Evolutionary conservation across 2,888 invertebrate genomes (phyloP).

Genomic region (Apotomis betuletana): DNA sequence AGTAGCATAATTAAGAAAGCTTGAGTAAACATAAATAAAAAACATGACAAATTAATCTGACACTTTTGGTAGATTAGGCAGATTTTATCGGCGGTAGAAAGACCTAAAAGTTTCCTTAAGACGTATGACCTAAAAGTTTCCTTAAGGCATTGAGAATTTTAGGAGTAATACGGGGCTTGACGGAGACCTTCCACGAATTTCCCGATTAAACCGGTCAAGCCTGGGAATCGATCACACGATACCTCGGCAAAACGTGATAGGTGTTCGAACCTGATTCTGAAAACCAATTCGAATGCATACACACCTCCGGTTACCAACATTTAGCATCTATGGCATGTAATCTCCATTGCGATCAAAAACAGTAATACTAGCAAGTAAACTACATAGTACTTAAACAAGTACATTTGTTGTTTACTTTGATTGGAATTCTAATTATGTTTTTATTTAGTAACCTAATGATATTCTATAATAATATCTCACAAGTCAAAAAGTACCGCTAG

Average conservation of each 20-base stretch:
- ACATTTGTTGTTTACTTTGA: neutral
- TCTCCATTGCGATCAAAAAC: neutral
- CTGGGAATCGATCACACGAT: conserved; percentile 56
- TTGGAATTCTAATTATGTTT: neutral
- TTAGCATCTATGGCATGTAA: conserved; percentile 16
- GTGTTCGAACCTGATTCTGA: conserved; percentile 57
- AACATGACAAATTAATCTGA: conserved; percentile 1
- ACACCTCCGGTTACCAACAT: conserved; percentile 16
- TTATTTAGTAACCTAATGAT: too few species aligned
- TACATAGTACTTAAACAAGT: neutral
- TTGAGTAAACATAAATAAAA: conserved; percentile 10
- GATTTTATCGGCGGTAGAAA: neutral
- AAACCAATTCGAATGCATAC: conserved; percentile 48
- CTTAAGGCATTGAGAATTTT: conserved; percentile 37
- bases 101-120: conserved; percentile 22
- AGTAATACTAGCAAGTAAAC: neutral
- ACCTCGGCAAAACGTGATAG: conserved; percentile 61
- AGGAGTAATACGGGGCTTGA: conserved; percentile 45
- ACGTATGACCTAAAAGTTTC: neutral
- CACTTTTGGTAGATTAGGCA: too few species aligned
- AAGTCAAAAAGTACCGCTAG: too few species aligned
- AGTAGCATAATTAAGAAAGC: conserved; percentile 6
- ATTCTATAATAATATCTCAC: too few species aligned
- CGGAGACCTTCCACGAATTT: conserved; percentile 72
- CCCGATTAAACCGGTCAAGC: conserved; percentile 69